Percentiles rank a stretch among this genome's conserved stretches.
Evolutionary conservation across 2,113 vertebrate species (phyloP).

Genomic region (Phaethornis superciliosus): DNA sequence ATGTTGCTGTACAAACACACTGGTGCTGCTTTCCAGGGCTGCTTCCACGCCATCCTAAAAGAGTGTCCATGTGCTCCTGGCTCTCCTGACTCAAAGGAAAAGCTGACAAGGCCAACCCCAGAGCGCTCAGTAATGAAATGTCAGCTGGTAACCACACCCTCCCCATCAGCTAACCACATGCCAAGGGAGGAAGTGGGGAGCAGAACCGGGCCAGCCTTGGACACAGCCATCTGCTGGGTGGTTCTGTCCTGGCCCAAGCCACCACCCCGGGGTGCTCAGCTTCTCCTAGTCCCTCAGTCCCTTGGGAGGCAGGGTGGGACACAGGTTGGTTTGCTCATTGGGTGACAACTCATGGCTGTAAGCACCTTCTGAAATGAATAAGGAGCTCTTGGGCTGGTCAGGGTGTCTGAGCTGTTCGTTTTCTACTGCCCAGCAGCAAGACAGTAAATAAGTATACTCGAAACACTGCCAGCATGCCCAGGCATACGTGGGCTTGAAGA

Average conservation of each 20-base stretch:
- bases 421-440: not conserved
- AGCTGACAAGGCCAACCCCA: not conserved
- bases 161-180: not conserved
- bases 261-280: no score
- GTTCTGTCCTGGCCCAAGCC: not conserved
- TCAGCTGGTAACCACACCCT: not conserved
- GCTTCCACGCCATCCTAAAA: not conserved
- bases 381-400: not conserved
- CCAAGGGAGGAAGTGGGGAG: not conserved
- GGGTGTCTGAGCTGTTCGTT: not conserved
- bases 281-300: fast-evolving
- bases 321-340: fast-evolving
- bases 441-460: not conserved
- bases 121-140: not conserved
- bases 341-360: fast-evolving
- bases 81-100: not conserved
- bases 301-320: not conserved
- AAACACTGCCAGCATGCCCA: not conserved
- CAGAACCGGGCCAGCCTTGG: not conserved
- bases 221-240: not conserved
- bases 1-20: not conserved
- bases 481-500: not conserved
- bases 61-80: fast-evolving
- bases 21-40: not conserved
- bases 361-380: not conserved